Evolutionary conservation across 2,113 vertebrate genomes (phyloP), one percentile per base, ranked within the genome.

Genomic region (Panthera uncia): DNA sequence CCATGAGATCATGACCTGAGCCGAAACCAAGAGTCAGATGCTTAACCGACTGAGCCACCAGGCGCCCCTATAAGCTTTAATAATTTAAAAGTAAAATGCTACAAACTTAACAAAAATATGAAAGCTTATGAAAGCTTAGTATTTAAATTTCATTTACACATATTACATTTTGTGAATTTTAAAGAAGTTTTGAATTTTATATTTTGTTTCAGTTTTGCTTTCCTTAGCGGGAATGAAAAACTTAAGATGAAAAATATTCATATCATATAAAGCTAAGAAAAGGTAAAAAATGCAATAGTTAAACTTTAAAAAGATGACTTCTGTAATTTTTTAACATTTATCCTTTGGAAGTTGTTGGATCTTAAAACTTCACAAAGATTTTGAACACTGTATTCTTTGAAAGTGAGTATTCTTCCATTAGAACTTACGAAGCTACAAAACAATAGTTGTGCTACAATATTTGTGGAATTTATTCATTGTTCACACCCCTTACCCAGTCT

Each of bases 51-150:
- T 57, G 55, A 57, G 55, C 55, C 19, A 57, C 55, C 55, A 57
- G 55, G 55, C 7, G 19, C 19, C 18, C 19, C 19, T 57, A 57
- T 94, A 81, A 80, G 23, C 57, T 95, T 92, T 93, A 94, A 68
- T 63, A 92, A 66, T 23, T 79, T 97, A 12, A 12, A 76, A 84
- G 63, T 96, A 92, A 94, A 91, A 92, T 69, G 31, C 27, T 71
- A 16, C n/a, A 29, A 45, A n/a, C 68, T 79, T 83, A n/a, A n/a
- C 1, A 57, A 83, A 85, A 83, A 71, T 13, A 3, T 86, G 45
- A 45, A 45, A 45, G 45, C 31, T 73, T 90, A 38, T 91, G 68
- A 82, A 90, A 78, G 31, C 66, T 71, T 91, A 55, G 19, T 52
- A 86, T 80, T 93, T 92, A 71, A 15, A n/a, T 93, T 93, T 87